These are phyloP conservation scores for Drosophila arizonae DNA, from an alignment of 1,140 invertebrate species.

Conservation along the genomic window DNA sequence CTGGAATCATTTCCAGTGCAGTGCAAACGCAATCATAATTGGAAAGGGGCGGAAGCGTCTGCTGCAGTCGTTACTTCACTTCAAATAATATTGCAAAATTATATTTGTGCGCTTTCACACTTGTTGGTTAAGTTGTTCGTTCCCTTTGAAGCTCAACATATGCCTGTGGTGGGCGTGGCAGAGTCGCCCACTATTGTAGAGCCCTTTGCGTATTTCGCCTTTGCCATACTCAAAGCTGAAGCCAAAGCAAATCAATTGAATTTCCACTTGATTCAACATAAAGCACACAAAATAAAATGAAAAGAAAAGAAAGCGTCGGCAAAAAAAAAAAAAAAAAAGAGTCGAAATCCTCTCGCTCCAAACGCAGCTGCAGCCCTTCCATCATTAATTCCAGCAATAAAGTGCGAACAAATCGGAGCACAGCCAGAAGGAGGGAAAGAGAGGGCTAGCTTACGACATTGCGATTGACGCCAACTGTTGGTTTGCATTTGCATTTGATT, in stretches of 20 bases:
- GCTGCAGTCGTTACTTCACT: slow-evolving; percentile 1
- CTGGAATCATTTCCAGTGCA: not conserved
- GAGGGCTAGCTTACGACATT: slow-evolving; percentile 45
- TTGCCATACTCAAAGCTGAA: slow-evolving; percentile 29
- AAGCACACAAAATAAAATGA: slow-evolving; percentile 51
- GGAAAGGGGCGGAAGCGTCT: not conserved
- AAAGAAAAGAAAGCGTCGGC: slow-evolving; percentile 3
- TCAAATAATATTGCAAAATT: slow-evolving; percentile 63
- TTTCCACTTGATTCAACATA: slow-evolving; percentile 79
- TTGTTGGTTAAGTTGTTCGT: slow-evolving; percentile 15
- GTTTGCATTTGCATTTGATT: slow-evolving; percentile 80
- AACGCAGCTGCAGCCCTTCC: slow-evolving; percentile 31
- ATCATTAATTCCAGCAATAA: slow-evolving; percentile 78
- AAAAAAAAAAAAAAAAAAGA: slow-evolving; percentile 19
- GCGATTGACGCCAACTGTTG: slow-evolving; percentile 78
- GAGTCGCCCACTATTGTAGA: slow-evolving; percentile 59
- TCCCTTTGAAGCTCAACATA: slow-evolving; percentile 58
- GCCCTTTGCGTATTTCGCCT: slow-evolving; percentile 30
- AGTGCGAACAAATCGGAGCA: slow-evolving; percentile 27
- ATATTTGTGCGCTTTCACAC: slow-evolving; percentile 58
- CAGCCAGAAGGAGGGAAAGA: not conserved
- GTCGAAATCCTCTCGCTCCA: slow-evolving; percentile 19
- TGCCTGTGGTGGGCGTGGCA: slow-evolving; percentile 23
- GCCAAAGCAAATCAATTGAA: slow-evolving; percentile 78
- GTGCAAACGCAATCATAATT: not conserved